Evolutionary conservation across 2,888 invertebrate genomes (phyloP).

Genomic region (Cheilosia vernalis): DNA sequence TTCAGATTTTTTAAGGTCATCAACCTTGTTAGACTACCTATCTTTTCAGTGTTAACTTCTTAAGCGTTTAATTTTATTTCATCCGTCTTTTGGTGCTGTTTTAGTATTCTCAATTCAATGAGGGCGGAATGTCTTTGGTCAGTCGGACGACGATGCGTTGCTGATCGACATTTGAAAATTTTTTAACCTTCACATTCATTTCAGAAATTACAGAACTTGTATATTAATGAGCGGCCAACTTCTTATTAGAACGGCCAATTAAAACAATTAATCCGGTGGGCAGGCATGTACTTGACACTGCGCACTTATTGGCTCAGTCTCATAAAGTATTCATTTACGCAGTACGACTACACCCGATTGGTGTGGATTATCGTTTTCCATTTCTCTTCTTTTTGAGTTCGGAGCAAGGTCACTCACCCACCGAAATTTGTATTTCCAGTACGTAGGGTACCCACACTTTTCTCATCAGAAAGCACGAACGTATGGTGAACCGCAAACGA

Average conservation of each 20-base stretch:
- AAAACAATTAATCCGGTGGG: neutral
- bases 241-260: neutral
- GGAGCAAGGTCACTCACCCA: constrained; percentile 46
- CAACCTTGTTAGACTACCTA: too few species aligned
- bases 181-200: too few species aligned
- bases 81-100: too few species aligned
- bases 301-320: neutral
- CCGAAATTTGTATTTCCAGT: constrained; percentile 23
- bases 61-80: too few species aligned
- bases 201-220: neutral
- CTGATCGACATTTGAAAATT: too few species aligned
- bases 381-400: neutral
- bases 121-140: too few species aligned
- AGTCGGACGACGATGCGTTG: too few species aligned
- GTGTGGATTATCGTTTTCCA: neutral
- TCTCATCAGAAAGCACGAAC: neutral
- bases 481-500: neutral
- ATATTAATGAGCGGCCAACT: neutral
- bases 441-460: neutral
- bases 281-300: neutral
- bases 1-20: too few species aligned
- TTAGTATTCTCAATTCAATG: too few species aligned
- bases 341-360: neutral
- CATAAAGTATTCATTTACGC: neutral
- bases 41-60: too few species aligned